Conservation (phyloP, 2,888 invertebrate genomes). For the Ectropis crepuscularia region DNA sequence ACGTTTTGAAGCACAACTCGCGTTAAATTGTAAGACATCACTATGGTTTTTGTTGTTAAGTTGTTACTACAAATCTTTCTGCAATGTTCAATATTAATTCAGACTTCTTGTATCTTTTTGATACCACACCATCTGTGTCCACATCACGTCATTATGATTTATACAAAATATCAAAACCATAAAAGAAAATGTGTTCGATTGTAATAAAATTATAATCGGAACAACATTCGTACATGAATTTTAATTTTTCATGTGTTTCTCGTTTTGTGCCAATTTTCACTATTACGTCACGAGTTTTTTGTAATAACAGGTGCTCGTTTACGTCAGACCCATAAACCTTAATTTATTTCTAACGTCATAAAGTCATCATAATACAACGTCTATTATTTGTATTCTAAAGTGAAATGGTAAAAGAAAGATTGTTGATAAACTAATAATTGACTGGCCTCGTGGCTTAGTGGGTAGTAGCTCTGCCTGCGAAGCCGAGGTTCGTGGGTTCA, state of each 20-base stretch:
- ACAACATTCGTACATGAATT: constrained; percentile 4
- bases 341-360: constrained; percentile 1
- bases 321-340: constrained; percentile 13
- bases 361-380: no score
- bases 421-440: no score
- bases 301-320: constrained; percentile 13
- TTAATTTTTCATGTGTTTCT: neutral
- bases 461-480: no score
- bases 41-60: neutral
- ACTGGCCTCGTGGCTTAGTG: no score
- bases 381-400: no score
- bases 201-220: constrained; percentile 14
- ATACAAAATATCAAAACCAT: constrained; percentile 15
- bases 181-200: constrained; percentile 16
- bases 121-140: constrained; percentile 36
- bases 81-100: constrained; percentile 21
- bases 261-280: constrained; percentile 7
- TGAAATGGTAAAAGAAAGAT: no score
- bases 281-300: constrained; percentile 15
- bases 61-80: constrained; percentile 6
- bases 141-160: constrained; percentile 36
- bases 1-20: no score
- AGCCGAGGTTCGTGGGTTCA: no score
- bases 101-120: constrained; percentile 38
- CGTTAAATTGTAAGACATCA: neutral